Base-by-base conservation (phyloP, 1,140 invertebrate genomes). In the Neodiprion pinetum region DNA sequence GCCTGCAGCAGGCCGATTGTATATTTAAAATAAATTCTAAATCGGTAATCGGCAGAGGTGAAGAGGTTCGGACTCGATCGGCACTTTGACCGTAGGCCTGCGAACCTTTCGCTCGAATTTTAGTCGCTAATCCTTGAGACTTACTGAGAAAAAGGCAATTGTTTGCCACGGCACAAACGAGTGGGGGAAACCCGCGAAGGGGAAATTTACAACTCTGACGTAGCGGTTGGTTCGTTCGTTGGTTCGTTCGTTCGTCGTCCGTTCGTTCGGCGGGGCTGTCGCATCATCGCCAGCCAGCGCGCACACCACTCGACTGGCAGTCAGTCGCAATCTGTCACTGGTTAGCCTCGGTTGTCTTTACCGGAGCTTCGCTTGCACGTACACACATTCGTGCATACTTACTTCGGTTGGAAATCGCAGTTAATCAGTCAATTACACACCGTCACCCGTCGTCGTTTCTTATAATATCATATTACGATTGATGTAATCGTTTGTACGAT, bases 61-160 rank as follows among this genome's bases (percentile, higher is more conserved):
- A 40, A 40, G 28, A 40, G 28, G 28, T 40, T 40, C 28, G 1
- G 28, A 40, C 2, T 40, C 5, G 0, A 40, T 3, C 28, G 28
- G 28, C 28, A 40, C 28, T 40, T 5, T 5, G 28, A 40, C 5
- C 28, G 28, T 40, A 40, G 2, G 28, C 28, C 28, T 40, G 53
- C n/a, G n/a, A 61, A 61, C 53, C n/a, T 7, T 61, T 61, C 53
- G 11, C 11, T 61, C 11, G 53, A 61, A 61, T 14, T 61, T 61
- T 17, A 61, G 11, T 61, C 53, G 53, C 53, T 61, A 61, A 61
- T 61, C 53, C 53, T 61, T 61, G 53, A 61, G 53, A 5, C 11
- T 61, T 61, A 61, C 53, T 12, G n/a, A 61, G 53, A 61, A 61
- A 61, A 61, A 61, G 53, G 53, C 53, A 61, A 61, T 61, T 61